phyloP scores from a whole-genome alignment of 2,797 vertebrate species.

The Thunnus albacares region DNA sequence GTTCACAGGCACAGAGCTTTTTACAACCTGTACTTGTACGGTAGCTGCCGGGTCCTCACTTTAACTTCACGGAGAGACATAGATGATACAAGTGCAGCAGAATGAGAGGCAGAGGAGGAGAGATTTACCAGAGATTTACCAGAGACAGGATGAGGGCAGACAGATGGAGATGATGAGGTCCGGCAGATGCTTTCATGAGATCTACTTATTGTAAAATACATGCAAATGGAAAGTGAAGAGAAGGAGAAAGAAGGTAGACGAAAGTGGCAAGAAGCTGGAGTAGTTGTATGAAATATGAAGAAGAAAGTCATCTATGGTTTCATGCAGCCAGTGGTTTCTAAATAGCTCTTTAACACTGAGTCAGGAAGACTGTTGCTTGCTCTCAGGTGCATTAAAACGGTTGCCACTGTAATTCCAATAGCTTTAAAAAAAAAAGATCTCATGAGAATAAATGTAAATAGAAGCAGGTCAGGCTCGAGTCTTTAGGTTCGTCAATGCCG shows the following conservation, averaged over 20 bases:
- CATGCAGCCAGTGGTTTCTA: slow-evolving; percentile 34
- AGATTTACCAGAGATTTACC: slow-evolving; percentile 24
- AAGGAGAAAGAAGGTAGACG: slow-evolving; percentile 4
- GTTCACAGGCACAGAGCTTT: slow-evolving; percentile 20
- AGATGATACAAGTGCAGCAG: not conserved
- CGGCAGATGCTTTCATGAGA: slow-evolving; percentile 12
- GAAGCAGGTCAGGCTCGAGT: not conserved
- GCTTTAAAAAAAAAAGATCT: slow-evolving; percentile 18
- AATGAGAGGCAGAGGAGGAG: slow-evolving; percentile 1
- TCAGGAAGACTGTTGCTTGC: not conserved
- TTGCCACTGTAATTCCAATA: not conserved
- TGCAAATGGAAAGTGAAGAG: slow-evolving; percentile 14
- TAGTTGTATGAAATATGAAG: slow-evolving; percentile 30
- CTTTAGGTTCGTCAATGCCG: not conserved
- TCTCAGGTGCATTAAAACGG: slow-evolving; percentile 3
- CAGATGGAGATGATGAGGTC: slow-evolving; percentile 18
- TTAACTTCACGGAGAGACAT: slow-evolving; percentile 1
- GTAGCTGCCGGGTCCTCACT: slow-evolving; percentile 19
- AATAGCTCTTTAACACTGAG: slow-evolving; percentile 9
- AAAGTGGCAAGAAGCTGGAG: slow-evolving; percentile 12
- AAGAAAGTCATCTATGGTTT: slow-evolving; percentile 22
- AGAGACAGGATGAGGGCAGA: slow-evolving; percentile 15
- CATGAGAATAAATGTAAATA: not conserved
- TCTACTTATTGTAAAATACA: slow-evolving; percentile 30
- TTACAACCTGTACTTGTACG: slow-evolving; percentile 17